These are phyloP conservation scores for Abrostola triplasia DNA, from an alignment of 2,888 invertebrate species.

Conservation along the genomic window DNA sequence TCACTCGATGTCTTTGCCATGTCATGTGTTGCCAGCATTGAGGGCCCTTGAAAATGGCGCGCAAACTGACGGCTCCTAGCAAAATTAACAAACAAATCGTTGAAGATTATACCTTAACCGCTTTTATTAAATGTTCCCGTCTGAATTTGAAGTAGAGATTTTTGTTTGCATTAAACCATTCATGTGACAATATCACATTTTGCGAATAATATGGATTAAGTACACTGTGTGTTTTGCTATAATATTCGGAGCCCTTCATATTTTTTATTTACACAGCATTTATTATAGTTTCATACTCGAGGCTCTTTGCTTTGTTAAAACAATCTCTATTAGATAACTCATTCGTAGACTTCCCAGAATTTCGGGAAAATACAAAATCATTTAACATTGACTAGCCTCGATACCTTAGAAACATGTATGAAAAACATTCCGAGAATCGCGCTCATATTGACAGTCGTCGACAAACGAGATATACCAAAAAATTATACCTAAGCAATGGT, in stretches of 20 bases:
- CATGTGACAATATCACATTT: slow-evolving; percentile 38
- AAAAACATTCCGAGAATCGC: background rate
- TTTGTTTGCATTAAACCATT: slow-evolving; percentile 30
- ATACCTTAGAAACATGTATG: background rate
- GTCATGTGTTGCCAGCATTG: slow-evolving; percentile 79
- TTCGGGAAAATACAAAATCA: background rate
- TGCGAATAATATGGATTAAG: slow-evolving; percentile 38
- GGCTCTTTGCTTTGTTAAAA: background rate
- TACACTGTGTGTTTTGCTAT: background rate
- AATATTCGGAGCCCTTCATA: background rate
- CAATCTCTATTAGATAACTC: background rate
- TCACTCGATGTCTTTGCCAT: slow-evolving; percentile 79
- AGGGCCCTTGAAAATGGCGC: slow-evolving; percentile 79
- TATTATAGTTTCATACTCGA: no score
- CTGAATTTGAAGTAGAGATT: slow-evolving; percentile 31
- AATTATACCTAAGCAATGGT: background rate
- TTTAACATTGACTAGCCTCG: background rate
- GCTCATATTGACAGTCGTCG: background rate
- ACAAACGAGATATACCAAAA: slow-evolving; percentile 9
- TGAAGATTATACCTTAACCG: slow-evolving; percentile 39
- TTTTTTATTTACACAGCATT: background rate
- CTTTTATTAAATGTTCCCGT: slow-evolving; percentile 36
- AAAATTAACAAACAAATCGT: slow-evolving; percentile 58
- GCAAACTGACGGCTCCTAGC: slow-evolving; percentile 70
- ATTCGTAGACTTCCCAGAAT: background rate